phyloP scores from a whole-genome alignment of 2,113 vertebrate genomes.

The Ctenomys sociabilis region DNA sequence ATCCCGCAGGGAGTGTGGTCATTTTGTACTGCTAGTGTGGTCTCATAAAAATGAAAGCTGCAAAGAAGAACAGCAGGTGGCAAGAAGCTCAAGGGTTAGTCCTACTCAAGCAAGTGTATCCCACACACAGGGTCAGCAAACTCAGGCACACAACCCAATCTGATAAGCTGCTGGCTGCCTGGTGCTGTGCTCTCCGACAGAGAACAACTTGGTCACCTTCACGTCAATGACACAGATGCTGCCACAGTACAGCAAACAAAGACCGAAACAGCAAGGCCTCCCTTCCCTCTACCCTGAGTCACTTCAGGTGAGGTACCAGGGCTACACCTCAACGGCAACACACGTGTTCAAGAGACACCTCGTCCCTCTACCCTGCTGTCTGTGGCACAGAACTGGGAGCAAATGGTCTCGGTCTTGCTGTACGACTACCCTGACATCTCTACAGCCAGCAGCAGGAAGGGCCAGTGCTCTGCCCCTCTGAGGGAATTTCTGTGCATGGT shows the following conservation, averaged over 20 bases:
- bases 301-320: not conserved
- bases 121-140: fast-evolving
- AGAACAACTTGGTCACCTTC: slow-evolving; percentile 28
- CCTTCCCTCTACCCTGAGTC: fast-evolving
- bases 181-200: not conserved
- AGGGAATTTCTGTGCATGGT: not conserved
- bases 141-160: fast-evolving
- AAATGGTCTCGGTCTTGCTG: not conserved
- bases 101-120: not conserved
- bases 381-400: not conserved
- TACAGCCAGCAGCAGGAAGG: not conserved
- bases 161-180: not conserved
- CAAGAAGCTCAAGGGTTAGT: slow-evolving; percentile 15
- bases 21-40: not conserved
- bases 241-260: not conserved
- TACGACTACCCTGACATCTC: not conserved
- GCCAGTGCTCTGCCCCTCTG: not conserved
- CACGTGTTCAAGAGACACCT: not conserved
- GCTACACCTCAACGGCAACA: not conserved
- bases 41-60: not conserved
- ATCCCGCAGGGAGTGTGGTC: not conserved
- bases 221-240: not conserved
- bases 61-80: slow-evolving; percentile 41
- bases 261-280: not conserved
- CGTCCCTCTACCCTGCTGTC: not conserved